Conservation (phyloP, 1,140 invertebrate species). For the Diploscapter pachys region DNA sequence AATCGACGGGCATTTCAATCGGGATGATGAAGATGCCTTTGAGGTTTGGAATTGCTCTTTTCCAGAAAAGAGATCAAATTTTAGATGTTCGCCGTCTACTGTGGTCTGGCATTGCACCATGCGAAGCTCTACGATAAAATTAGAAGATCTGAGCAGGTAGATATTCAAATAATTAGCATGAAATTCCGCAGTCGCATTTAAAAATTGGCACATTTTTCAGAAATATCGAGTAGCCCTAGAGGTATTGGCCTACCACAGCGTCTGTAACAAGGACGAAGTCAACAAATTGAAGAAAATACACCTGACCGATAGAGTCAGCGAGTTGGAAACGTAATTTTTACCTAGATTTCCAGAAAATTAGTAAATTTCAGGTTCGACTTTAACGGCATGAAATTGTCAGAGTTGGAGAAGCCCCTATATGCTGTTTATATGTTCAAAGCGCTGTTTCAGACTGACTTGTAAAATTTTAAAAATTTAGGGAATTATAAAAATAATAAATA, state of each 20-base stretch:
- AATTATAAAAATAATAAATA: not conserved
- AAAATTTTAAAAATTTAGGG: slow-evolving; percentile 10
- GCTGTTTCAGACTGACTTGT: slow-evolving; percentile 68
- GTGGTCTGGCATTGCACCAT: slow-evolving; percentile 77
- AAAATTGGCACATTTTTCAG: slow-evolving; percentile 37
- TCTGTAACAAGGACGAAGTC: slow-evolving; percentile 72
- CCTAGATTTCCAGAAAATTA: slow-evolving; percentile 18
- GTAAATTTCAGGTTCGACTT: slow-evolving; percentile 69
- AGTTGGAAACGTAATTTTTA: slow-evolving; percentile 59
- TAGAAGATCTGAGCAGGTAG: slow-evolving; percentile 71
- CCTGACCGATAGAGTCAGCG: slow-evolving; percentile 42
- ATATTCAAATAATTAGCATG: not conserved
- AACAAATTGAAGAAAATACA: slow-evolving; percentile 61
- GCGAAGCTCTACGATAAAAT: slow-evolving; percentile 81
- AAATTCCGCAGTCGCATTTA: not conserved
- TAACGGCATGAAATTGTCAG: slow-evolving; percentile 70
- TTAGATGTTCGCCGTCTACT: slow-evolving; percentile 75
- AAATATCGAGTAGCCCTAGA: slow-evolving; percentile 78
- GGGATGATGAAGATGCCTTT: slow-evolving; percentile 76
- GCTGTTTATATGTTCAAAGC: slow-evolving; percentile 77
- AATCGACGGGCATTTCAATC: slow-evolving; percentile 69
- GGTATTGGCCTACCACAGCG: slow-evolving; percentile 78
- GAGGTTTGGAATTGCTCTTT: slow-evolving; percentile 57
- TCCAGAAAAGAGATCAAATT: too few species aligned
- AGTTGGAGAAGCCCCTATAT: slow-evolving; percentile 70